These are phyloP conservation scores for Litoditis marina DNA, from an alignment of 2,888 invertebrate species.

Conservation along the genomic window DNA sequence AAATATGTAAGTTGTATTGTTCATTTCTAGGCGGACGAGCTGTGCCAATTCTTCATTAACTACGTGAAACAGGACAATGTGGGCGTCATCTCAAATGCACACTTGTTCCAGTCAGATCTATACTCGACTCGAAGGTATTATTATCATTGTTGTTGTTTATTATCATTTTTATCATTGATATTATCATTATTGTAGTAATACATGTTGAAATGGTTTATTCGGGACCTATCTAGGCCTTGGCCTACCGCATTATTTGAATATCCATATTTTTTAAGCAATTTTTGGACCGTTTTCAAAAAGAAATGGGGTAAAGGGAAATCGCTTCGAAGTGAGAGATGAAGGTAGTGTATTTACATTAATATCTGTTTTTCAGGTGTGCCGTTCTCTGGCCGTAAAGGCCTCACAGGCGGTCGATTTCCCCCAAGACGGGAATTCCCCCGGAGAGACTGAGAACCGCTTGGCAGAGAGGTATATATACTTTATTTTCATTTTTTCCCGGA, in stretches of 20 bases:
- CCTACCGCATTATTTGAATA: too few species aligned
- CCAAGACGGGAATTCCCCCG: slow-evolving; percentile 39
- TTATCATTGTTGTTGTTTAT: background rate
- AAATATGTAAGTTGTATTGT: too few species aligned
- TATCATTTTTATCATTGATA: too few species aligned
- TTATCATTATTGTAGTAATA: too few species aligned
- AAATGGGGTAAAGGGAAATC: too few species aligned
- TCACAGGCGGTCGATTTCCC: slow-evolving; percentile 60
- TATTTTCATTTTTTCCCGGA: background rate
- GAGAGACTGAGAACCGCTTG: slow-evolving; percentile 25
- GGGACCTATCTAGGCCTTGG: too few species aligned
- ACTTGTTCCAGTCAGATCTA: slow-evolving; percentile 61
- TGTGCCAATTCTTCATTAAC: slow-evolving; percentile 60
- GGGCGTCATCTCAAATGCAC: slow-evolving; percentile 60
- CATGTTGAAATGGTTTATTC: too few species aligned
- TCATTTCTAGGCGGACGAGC: slow-evolving; percentile 26
- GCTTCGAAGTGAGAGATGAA: too few species aligned
- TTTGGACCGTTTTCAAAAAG: too few species aligned
- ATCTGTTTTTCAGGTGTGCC: slow-evolving; percentile 42
- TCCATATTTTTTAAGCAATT: too few species aligned
- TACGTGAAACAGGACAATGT: slow-evolving; percentile 62
- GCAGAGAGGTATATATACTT: slow-evolving; percentile 8
- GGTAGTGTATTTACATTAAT: too few species aligned
- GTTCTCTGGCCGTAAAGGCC: slow-evolving; percentile 56
- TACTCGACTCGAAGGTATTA: slow-evolving; percentile 44